Conservation (phyloP, 2,888 invertebrate genomes). For the Nomada ruficornis region DNA sequence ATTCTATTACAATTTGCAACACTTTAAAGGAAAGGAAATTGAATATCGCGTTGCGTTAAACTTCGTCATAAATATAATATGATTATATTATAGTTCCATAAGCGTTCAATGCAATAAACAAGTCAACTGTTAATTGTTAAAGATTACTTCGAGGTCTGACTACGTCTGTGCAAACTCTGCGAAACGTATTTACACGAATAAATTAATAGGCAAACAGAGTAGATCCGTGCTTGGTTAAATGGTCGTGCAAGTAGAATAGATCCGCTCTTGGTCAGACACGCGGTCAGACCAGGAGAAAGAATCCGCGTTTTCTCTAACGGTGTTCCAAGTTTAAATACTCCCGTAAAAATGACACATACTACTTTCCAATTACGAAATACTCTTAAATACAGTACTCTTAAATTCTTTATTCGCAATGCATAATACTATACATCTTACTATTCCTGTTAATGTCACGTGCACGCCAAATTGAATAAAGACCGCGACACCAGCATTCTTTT, state of each 20-base stretch:
- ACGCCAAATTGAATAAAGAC: no score
- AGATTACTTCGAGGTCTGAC: conserved; percentile 3
- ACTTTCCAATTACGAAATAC: not conserved
- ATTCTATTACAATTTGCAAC: no score
- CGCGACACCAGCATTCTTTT: no score
- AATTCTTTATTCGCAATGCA: no score
- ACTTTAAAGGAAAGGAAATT: no score
- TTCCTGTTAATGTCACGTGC: not conserved
- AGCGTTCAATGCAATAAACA: not conserved
- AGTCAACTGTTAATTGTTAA: conserved; percentile 5
- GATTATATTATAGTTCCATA: not conserved
- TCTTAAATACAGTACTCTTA: no score
- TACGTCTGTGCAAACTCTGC: not conserved
- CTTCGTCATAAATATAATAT: not conserved
- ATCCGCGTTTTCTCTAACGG: conserved; percentile 6
- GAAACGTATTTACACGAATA: conserved; percentile 28
- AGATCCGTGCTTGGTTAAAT: not conserved
- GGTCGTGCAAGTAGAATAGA: conserved; percentile 7
- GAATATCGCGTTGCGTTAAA: no score
- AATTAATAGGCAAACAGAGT: conserved; percentile 14
- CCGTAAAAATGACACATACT: conserved; percentile 18
- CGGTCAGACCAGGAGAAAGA: conserved; percentile 11
- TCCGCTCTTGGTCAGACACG: not conserved
- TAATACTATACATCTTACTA: no score
- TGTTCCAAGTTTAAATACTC: conserved; percentile 11